Evolutionary conservation across 1,140 invertebrate species (phyloP), one percentile per base, ranked within the genome.

Genomic region (Saxidomus purpurata): DNA sequence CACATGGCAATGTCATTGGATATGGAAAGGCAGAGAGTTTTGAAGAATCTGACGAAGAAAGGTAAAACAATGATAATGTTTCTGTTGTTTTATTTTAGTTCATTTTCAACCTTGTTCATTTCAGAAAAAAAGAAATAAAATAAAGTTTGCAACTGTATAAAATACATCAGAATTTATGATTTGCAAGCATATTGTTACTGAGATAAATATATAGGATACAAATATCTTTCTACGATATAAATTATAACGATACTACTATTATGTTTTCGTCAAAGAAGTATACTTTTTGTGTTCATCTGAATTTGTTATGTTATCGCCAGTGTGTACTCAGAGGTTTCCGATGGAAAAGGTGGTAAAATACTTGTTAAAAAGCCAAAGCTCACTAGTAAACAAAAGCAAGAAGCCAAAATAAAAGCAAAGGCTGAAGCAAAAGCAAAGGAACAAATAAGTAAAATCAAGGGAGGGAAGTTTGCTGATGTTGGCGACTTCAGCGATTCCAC

Each of bases 1-100:
- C 86, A 25, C 88, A 95, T n/a, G 95, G 95, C 0, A 95, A 94
- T 47, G 93, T 95, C 22, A 94, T 95, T 85, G 95, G 95, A 28
- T 92, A 95, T 89, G 94, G 84, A 13, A 87, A 92, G 25, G 85
- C 90, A 25, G 94, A 95, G 52, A 36, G 55, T 25, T 94, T 91
- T 89, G 40, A 88, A 88, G 89, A 89, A 91, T 91, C 92, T 38
- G 92, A 93, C 86, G 74, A 86, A n/a, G 91, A 92, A 90, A 93
- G 91, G 93, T 93, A 90, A 91, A 84, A n/a, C n/a, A n/a, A n/a
- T n/a, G n/a, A n/a, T 69, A 19, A 15, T 83, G 31, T 61, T 28
- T 31, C 36, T 31, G 11, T n/a, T n/a, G n/a, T n/a, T n/a, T n/a
- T n/a, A n/a, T n/a, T n/a, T n/a, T n/a, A n/a, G n/a, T n/a, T n/a